Conservation (phyloP, 2,797 vertebrate species). For the Nyctibius grandis region DNA sequence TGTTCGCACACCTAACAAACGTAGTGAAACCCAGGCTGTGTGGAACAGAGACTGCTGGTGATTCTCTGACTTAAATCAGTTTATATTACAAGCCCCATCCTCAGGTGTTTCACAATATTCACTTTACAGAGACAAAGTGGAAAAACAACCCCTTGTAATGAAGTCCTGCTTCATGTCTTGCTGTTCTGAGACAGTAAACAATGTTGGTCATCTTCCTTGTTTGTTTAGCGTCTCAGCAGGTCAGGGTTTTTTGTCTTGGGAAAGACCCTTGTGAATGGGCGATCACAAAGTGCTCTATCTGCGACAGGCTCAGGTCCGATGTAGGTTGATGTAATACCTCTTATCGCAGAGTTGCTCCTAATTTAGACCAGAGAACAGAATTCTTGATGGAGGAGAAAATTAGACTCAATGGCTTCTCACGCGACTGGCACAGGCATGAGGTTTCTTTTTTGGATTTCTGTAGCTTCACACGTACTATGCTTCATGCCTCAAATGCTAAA, state of each 20-base stretch:
- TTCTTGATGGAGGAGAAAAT: not conserved
- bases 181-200: not conserved
- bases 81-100: not conserved
- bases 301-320: fast-evolving
- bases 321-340: not conserved
- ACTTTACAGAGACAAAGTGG: not conserved
- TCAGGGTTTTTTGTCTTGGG: not conserved
- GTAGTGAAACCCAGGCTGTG: not conserved
- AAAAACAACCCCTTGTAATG: not conserved
- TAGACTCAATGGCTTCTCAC: not conserved
- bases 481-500: not conserved
- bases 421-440: not conserved
- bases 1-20: not conserved
- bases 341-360: not conserved
- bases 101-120: not conserved
- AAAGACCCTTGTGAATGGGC: not conserved
- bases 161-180: not conserved
- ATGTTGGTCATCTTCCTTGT: not conserved
- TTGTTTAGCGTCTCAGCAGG: not conserved
- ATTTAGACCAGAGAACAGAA: not conserved
- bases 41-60: not conserved
- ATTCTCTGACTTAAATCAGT: not conserved
- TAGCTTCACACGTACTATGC: not conserved
- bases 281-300: not conserved
- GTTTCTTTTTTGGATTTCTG: not conserved